Percentiles rank a stretch among this genome's conserved stretches.
phyloP scores from a whole-genome alignment of 35 echinoderm and acorn worm genomes.

The Ophiothrix spiculata region DNA sequence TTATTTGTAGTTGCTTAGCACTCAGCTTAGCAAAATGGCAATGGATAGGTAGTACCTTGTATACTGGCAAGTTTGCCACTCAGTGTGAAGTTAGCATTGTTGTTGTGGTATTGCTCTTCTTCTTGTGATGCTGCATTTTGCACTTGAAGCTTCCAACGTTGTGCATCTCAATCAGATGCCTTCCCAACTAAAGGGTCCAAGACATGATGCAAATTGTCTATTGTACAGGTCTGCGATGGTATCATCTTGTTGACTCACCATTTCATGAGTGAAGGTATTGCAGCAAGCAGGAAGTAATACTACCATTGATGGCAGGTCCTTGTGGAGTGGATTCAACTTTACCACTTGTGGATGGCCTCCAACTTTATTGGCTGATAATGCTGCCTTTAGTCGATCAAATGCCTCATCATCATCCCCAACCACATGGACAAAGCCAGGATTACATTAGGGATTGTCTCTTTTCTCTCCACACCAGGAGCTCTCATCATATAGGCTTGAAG shows the following conservation, averaged over 20 bases:
- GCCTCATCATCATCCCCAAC: background rate
- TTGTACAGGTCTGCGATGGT: background rate
- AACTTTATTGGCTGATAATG: slow-evolving; percentile 1
- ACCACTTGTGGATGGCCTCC: background rate
- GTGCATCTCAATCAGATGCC: background rate
- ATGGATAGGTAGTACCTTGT: too few species aligned
- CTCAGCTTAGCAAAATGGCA: too few species aligned
- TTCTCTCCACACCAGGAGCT: slow-evolving; percentile 10
- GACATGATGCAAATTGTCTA: background rate
- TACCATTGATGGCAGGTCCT: background rate
- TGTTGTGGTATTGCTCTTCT: background rate
- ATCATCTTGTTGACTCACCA: background rate
- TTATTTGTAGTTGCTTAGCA: too few species aligned
- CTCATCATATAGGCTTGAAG: background rate
- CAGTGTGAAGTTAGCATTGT: background rate
- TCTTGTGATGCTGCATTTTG: background rate
- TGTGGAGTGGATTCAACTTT: background rate
- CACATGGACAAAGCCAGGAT: background rate
- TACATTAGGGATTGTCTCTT: background rate
- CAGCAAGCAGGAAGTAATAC: background rate
- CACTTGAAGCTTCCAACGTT: background rate
- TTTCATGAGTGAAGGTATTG: slow-evolving; percentile 13
- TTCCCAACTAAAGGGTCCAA: background rate
- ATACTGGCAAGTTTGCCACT: background rate
- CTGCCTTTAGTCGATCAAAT: background rate